phyloP scores from a whole-genome alignment of 1,140 invertebrate species.

The Maconellicoccus hirsutus region DNA sequence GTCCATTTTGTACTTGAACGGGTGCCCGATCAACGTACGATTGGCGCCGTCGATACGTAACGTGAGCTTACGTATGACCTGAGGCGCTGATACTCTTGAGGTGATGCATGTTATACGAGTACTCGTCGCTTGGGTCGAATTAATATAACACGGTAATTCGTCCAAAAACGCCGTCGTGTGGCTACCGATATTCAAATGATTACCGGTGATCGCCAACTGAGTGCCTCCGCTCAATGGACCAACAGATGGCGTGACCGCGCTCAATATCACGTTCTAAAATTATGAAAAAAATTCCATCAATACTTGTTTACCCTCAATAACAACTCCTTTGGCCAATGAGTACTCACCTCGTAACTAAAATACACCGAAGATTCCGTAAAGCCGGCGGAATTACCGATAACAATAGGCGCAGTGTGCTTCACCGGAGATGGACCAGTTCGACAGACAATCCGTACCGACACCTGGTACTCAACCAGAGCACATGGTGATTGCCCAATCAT shows the following conservation, averaged over 20 bases:
- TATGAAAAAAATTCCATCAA: neutral
- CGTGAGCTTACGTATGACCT: constrained; percentile 41
- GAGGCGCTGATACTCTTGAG: constrained; percentile 39
- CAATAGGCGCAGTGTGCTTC: constrained; percentile 65
- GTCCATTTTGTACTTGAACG: constrained; percentile 83
- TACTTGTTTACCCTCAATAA: too few relatives aligned
- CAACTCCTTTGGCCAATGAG: too few relatives aligned
- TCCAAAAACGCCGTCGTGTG: constrained; percentile 76
- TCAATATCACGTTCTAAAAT: constrained; percentile 56
- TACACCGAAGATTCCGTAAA: constrained; percentile 76
- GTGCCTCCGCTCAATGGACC: constrained; percentile 93
- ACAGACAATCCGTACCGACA: constrained; percentile 83
- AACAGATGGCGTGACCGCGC: constrained; percentile 65
- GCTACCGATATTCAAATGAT: constrained; percentile 87
- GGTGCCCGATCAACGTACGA: constrained; percentile 49
- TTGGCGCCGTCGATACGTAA: constrained; percentile 76
- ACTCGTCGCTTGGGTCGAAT: constrained; percentile 77
- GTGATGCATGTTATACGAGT: constrained; percentile 77
- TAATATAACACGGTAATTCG: constrained; percentile 75
- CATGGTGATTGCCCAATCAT: constrained; percentile 82
- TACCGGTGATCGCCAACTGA: constrained; percentile 75
- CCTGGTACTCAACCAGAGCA: constrained; percentile 74
- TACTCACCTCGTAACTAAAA: constrained; percentile 67
- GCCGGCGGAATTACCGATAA: constrained; percentile 79
- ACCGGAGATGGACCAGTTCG: constrained; percentile 60